Percentiles rank a stretch among this genome's conserved stretches.
These are phyloP conservation scores for Creontiades dilutus DNA, from an alignment of 2,888 invertebrate species.

Conservation along the genomic window DNA sequence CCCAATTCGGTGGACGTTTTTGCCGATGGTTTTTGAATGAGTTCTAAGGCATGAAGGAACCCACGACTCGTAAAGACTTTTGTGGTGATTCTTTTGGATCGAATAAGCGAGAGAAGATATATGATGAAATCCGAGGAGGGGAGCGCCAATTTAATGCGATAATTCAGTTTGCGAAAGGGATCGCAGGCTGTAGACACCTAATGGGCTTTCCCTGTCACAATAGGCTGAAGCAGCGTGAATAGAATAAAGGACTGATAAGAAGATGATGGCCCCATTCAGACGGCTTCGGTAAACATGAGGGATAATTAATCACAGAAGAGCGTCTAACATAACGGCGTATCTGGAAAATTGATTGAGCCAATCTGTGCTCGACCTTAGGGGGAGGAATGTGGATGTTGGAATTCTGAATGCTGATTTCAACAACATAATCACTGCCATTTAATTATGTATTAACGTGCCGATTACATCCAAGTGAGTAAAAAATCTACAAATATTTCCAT, in stretches of 20 bases:
- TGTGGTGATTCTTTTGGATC: not conserved
- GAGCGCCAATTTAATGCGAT: not conserved
- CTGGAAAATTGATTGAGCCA: no score
- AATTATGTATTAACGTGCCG: no score
- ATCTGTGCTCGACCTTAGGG: no score
- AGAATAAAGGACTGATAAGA: constrained; percentile 7
- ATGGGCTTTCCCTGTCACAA: constrained; percentile 33
- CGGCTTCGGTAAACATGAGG: not conserved
- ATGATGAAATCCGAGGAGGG: not conserved
- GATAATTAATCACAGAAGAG: constrained; percentile 2
- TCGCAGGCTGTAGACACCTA: not conserved
- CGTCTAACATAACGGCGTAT: not conserved
- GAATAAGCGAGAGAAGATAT: not conserved
- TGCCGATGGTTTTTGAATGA: no score
- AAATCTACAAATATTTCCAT: no score
- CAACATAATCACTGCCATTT: no score
- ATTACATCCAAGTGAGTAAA: no score
- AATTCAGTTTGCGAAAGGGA: not conserved
- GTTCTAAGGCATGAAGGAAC: no score
- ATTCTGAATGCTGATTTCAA: no score
- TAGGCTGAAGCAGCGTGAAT: not conserved
- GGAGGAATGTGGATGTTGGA: no score
- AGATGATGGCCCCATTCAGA: not conserved
- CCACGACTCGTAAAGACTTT: no score
- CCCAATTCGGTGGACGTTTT: no score